Evolutionary conservation across 1,140 invertebrate species (phyloP), one percentile per base, ranked within the genome.

Genomic region (Lucilia sericata): DNA sequence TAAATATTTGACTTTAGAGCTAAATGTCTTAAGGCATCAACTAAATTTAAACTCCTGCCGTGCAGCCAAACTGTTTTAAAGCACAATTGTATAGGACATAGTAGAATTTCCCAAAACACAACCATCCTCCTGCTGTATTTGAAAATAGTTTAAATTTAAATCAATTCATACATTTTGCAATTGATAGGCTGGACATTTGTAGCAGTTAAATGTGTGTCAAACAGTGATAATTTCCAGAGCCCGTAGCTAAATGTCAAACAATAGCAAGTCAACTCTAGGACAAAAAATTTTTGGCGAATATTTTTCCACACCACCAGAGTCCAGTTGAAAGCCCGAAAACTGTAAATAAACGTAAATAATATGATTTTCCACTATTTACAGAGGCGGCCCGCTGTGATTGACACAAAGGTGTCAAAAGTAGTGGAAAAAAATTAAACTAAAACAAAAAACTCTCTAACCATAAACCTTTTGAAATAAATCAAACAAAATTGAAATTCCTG

Each of bases 271-370:
- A 36, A 17, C 34, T n/a, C 12, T 12, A 51, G 47, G n/a, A 36
- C 76, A 80, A 19, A 51, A 42, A n/a, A 12, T 9, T 80, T 78
- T 78, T 42, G 75, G 55, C 55, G 55, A 7, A 60, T 60, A 7
- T 60, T n/a, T n/a, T 60, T 60, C 14, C 14, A 60, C 55, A 70
- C 19, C 21, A 25, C 51, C 51, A 55, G 51, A 12, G 51, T 55
- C 51, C 51, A 55, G 51, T 55, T 55, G 2, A 42, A 42, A 42
- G 42, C 42, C 42, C 42, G 10, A 42, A 47, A 9, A 49, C 5
- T 49, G 12, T 17, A 80, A 80, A 80, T 80, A 70, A 70, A 70
- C 65, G 76, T 80, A 80, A 80, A 80, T 80, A 80, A 80, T 80
- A 49, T 14, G 76, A 80, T 80, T 80, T 80, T 49, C n/a, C 42